Base-by-base conservation (phyloP, 2,888 invertebrate species). In the Cepaea hortensis region DNA sequence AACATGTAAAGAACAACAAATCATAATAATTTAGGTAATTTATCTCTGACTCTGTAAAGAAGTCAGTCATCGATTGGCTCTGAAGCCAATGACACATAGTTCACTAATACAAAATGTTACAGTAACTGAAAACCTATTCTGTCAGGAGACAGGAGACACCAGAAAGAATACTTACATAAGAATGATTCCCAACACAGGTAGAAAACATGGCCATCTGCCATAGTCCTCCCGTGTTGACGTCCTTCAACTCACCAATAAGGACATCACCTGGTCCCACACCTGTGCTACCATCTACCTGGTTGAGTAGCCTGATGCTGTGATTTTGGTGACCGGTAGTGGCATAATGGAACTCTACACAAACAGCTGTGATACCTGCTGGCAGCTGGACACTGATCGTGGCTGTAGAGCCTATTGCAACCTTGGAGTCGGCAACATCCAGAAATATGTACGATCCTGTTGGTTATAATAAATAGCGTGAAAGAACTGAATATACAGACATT, bases 281-380 rank as follows among this genome's bases (percentile, higher is more conserved):
- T 15, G n/a, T 62, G 6, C 68, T 35, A 18, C 18, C 72, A 1
- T 23, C 50, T 3, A 48, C 7, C n/a, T 50, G 35, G 23, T 55
- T 55, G n/a, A 48, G 50, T 20, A 82, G 23, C 23, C 73, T 3
- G 11, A 82, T 82, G n/a, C 35, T 72, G 18, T 82, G 82, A 35
- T 6, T 23, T 11, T 55, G 48, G 13, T n/a, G 48, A n/a, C 82
- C 82, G n/a, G 11, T 82, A 5, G 82, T 82, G 23, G 82, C 72
- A 72, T 82, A 82, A 55, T 82, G 82, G 82, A 82, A 82, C 72
- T 82, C 82, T 18, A 82, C 50, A 72, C 82, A 82, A 46, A 82
- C n/a, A 13, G 82, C 72, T 18, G 82, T 61, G 55, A 72, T 55
- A 20, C 23, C 70, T 11, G 20, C 23, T 68, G 50, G 50, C 5